These are phyloP conservation scores for Drosophila merina DNA, from an alignment of 2,888 invertebrate species.

Conservation along the genomic window DNA sequence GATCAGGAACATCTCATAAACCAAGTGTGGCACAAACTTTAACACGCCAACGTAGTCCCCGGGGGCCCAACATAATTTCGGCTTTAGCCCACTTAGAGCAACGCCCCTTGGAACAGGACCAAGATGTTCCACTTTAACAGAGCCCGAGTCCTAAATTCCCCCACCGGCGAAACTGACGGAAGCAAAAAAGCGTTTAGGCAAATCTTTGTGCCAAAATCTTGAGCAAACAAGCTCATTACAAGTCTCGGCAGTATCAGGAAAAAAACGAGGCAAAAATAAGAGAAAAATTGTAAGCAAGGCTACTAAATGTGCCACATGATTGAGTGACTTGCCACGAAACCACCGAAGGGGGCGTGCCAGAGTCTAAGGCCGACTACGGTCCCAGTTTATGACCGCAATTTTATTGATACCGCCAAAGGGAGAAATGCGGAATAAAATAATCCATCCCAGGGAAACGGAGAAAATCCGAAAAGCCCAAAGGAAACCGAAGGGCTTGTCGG, in stretches of 20 bases:
- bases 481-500: conserved; percentile 7
- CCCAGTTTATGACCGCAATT: conserved; percentile 71
- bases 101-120: conserved; percentile 17
- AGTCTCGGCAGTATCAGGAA: conserved; percentile 13
- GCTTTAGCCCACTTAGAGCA: neutral
- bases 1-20: conserved; percentile 11
- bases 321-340: conserved; percentile 62
- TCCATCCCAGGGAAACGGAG: conserved; percentile 11
- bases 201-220: conserved; percentile 64
- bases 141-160: conserved; percentile 5
- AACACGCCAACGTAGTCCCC: conserved; percentile 28
- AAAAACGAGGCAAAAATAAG: conserved; percentile 4
- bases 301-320: conserved; percentile 61
- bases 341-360: conserved; percentile 23
- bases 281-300: conserved; percentile 7
- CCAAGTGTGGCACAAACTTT: conserved; percentile 16
- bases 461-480: conserved; percentile 36
- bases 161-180: neutral
- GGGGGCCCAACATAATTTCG: conserved; percentile 18
- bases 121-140: conserved; percentile 52
- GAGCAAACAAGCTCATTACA: conserved; percentile 71
- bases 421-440: conserved; percentile 57
- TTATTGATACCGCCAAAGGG: conserved; percentile 77
- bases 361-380: conserved; percentile 43
- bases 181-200: conserved; percentile 57